Evolutionary conservation across 1,140 invertebrate species (phyloP).

Genomic region (Ceratitis capitata): DNA sequence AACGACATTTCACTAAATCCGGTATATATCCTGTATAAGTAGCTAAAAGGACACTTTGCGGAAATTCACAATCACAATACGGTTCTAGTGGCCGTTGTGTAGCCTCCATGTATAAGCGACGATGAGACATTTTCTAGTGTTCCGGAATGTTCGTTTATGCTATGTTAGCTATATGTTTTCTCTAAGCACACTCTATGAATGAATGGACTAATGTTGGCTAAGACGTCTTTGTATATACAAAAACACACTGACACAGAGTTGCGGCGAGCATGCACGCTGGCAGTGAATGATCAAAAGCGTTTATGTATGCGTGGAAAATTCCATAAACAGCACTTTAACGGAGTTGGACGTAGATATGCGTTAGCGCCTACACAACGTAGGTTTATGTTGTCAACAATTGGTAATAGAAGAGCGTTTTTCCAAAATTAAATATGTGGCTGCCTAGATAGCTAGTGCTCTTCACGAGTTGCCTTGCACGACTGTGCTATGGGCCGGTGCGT

Average conservation of each 20-base stretch:
- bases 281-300: not conserved
- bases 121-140: not conserved
- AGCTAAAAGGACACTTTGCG: slow-evolving; percentile 51
- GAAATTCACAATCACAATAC: slow-evolving; percentile 59
- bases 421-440: not conserved
- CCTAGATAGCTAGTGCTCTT: not conserved
- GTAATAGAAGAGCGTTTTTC: not conserved
- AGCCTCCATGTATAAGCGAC: not conserved
- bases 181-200: not conserved
- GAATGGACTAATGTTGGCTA: slow-evolving; percentile 1
- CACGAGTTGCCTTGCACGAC: slow-evolving; percentile 5
- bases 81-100: slow-evolving; percentile 36
- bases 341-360: not conserved
- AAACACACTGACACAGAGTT: slow-evolving; percentile 1
- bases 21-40: slow-evolving; percentile 54
- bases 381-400: not conserved
- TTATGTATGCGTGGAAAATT: slow-evolving; percentile 27
- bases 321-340: not conserved
- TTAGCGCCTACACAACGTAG: not conserved
- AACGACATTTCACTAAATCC: slow-evolving; percentile 54
- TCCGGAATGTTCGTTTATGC: not conserved
- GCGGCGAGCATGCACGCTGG: not conserved
- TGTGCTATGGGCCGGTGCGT: not conserved
- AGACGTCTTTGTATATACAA: not conserved
- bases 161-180: not conserved